Evolutionary conservation across 2,888 invertebrate genomes (phyloP).

Genomic region (Gibbula magus): DNA sequence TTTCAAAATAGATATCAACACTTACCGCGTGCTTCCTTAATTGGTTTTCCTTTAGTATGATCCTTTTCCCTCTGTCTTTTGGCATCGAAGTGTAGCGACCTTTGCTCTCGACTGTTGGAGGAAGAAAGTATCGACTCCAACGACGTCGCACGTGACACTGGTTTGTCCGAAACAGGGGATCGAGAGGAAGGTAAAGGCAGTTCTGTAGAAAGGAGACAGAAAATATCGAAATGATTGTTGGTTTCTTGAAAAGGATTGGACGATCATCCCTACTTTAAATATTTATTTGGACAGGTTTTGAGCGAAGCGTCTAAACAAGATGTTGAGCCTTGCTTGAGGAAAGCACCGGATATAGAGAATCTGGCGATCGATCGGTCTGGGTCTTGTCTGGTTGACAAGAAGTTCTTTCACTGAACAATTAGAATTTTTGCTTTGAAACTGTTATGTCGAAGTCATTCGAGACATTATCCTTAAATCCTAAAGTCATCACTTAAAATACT

Average conservation of each 20-base stretch:
- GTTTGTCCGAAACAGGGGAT: conserved; percentile 34
- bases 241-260: conserved; percentile 3
- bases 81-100: not conserved
- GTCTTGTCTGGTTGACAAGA: not conserved
- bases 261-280: conserved; percentile 5
- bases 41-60: not conserved
- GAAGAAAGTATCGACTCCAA: conserved; percentile 35
- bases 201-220: conserved; percentile 25
- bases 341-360: not conserved
- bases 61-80: not conserved
- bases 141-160: conserved; percentile 44
- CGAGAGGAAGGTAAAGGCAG: conserved; percentile 27
- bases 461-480: not conserved
- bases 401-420: not conserved
- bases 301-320: not conserved
- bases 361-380: not conserved
- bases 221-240: not conserved
- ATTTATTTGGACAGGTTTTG: conserved; percentile 12
- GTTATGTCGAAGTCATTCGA: not conserved
- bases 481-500: too few relatives aligned
- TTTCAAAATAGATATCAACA: too few relatives aligned
- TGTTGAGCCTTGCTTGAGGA: not conserved
- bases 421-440: not conserved
- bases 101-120: conserved; percentile 8
- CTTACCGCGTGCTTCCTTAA: conserved; percentile 27